Base-by-base conservation (phyloP, 2,888 invertebrate genomes). In the Anthrax anthrax region DNA sequence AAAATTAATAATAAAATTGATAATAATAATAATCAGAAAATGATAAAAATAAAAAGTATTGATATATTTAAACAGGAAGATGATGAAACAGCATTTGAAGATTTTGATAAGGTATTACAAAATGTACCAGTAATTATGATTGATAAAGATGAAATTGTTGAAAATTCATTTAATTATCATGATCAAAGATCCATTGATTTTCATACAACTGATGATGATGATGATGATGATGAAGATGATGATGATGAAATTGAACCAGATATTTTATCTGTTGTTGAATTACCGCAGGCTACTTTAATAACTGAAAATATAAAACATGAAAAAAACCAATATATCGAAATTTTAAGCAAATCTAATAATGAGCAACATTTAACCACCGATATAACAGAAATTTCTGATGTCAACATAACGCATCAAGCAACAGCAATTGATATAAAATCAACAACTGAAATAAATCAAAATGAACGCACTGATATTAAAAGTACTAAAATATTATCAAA, bases 61-160 rank as follows among this genome's bases (percentile, higher is more conserved):
- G 66, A 66, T 39, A 64, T 66, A n/a, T 67, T 67, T 40, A 57
- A 60, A 41, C 50, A 55, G 13, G 58, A 57, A 8, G 55, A 51
- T 6, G 53, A 55, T 6, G 58, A 56, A 0, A 54, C 56, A 1
- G 53, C 56, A 1, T 66, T 66, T 43, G 62, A 57, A 13, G 65
- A 66, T 42, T 67, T 67, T 47, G 66, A 66, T 16, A 65, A 66
- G 44, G 60, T 57, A 8, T 50, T 67, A 37, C 57, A 58, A 9
- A 59, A 67, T 50, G 63, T 59, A 3, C 66, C 66, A 0, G 57
- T 66, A 2, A 46, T 63, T 18, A 19, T 44, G 27, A 42, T 38
- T 37, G 32, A 14, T 17, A 29, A 32, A 5, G 29, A 32, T 12
- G 12, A 12, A 12, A 12, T 9, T 32, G 8, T 32, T 12, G 29